These are phyloP conservation scores for Rhombomys opimus DNA, from an alignment of 2,113 vertebrate genomes.

Conservation along the genomic window DNA sequence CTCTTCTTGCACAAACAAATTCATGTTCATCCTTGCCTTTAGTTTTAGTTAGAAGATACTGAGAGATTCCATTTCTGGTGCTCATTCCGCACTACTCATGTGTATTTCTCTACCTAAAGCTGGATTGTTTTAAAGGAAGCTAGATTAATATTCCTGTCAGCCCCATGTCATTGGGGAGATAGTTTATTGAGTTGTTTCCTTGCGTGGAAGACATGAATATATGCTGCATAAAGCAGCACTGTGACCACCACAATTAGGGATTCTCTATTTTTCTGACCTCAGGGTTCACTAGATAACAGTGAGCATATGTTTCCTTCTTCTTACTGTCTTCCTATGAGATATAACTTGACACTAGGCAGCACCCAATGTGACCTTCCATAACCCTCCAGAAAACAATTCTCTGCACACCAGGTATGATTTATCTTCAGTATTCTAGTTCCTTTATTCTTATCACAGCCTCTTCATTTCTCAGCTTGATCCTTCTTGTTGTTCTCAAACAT, in stretches of 20 bases:
- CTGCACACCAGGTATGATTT: background rate
- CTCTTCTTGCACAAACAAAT: background rate
- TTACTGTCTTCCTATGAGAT: background rate
- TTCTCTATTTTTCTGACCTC: constrained; percentile 8
- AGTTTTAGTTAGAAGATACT: constrained; percentile 20
- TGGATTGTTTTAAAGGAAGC: constrained; percentile 49
- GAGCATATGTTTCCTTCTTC: constrained; percentile 5
- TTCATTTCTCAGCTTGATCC: background rate
- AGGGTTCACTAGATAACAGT: constrained; percentile 13
- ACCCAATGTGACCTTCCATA: background rate
- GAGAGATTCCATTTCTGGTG: constrained; percentile 10
- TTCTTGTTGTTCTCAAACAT: background rate
- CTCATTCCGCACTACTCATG: background rate
- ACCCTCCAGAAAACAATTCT: constrained; percentile 47
- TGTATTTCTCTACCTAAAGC: constrained; percentile 57
- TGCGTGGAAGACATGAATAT: constrained; percentile 15
- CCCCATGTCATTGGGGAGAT: background rate
- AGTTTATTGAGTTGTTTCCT: constrained; percentile 11
- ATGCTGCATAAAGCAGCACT: background rate
- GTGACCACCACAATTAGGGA: background rate
- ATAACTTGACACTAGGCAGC: background rate
- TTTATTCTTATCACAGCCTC: background rate
- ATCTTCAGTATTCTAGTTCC: background rate
- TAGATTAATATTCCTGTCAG: constrained; percentile 37
- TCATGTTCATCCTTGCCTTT: background rate